These are phyloP conservation scores for Ophraella communa DNA, from an alignment of 2,888 invertebrate species.

Conservation along the genomic window DNA sequence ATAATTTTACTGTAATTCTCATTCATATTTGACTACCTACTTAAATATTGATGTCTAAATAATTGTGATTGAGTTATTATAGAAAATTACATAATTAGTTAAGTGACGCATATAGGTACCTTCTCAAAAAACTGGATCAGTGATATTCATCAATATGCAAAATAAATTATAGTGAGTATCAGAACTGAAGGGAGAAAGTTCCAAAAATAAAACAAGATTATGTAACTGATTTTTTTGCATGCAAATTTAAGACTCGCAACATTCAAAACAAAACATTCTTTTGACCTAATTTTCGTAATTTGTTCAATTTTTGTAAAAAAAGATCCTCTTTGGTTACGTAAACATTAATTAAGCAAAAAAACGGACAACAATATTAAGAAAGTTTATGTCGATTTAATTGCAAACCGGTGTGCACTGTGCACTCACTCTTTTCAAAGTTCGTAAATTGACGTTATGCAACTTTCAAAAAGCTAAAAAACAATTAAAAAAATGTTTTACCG, in stretches of 20 bases:
- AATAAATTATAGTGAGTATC: conserved; percentile 19
- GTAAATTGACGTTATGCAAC: neutral
- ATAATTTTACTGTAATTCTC: neutral
- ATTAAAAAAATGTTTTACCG: neutral
- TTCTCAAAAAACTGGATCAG: conserved; percentile 18
- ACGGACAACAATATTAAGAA: neutral
- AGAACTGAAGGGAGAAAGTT: conserved; percentile 26
- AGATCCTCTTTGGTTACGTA: neutral
- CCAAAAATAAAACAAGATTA: conserved; percentile 23
- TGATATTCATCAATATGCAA: conserved; percentile 24
- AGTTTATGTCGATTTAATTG: conserved; percentile 5
- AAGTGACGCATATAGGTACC: conserved; percentile 12
- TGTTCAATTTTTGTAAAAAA: conserved; percentile 8
- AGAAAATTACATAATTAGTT: conserved; percentile 16
- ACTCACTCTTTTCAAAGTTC: neutral
- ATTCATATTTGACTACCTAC: neutral
- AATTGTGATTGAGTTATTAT: conserved; percentile 17
- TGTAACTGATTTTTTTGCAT: conserved; percentile 14
- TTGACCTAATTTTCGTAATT: conserved; percentile 20
- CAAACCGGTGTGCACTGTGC: neutral
- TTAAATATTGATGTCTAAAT: conserved; percentile 2
- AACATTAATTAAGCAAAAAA: conserved; percentile 6
- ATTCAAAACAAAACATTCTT: conserved; percentile 22
- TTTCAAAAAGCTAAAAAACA: neutral
- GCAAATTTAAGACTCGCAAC: conserved; percentile 18